phyloP scores from a whole-genome alignment of 2,113 vertebrate species.

The Entomyzon cyanotis region DNA sequence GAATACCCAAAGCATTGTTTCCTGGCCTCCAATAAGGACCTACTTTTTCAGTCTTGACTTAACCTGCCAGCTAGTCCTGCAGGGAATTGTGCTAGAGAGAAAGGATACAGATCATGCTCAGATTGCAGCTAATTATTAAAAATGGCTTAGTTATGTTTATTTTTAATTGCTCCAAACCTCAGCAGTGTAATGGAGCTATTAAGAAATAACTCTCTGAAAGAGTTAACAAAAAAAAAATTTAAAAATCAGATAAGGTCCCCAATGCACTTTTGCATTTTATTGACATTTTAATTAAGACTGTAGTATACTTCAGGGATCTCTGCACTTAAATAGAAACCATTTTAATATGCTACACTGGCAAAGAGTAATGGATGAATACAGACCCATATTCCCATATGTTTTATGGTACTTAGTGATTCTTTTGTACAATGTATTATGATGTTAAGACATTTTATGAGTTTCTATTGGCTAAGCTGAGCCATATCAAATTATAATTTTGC shows the following conservation, averaged over 20 bases:
- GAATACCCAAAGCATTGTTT: not conserved
- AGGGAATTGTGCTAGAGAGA: slow-evolving; percentile 29
- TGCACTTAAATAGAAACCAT: slow-evolving; percentile 79
- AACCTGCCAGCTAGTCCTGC: not conserved
- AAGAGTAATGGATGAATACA: slow-evolving; percentile 73
- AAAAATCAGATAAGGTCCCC: slow-evolving; percentile 66
- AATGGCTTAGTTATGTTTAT: slow-evolving; percentile 53
- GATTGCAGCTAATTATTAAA: slow-evolving; percentile 51
- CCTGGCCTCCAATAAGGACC: not conserved
- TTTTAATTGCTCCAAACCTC: slow-evolving; percentile 61
- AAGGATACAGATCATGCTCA: not conserved
- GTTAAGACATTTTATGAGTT: slow-evolving; percentile 76
- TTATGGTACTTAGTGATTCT: slow-evolving; percentile 74
- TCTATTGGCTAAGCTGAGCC: slow-evolving; percentile 75
- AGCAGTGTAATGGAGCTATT: slow-evolving; percentile 48
- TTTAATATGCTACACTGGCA: slow-evolving; percentile 76
- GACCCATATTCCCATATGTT: slow-evolving; percentile 76
- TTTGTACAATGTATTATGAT: slow-evolving; percentile 75
- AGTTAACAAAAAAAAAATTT: slow-evolving; percentile 36
- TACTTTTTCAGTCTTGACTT: slow-evolving; percentile 37
- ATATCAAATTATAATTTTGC: slow-evolving; percentile 80
- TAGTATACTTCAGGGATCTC: slow-evolving; percentile 75
- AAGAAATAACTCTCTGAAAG: slow-evolving; percentile 59
- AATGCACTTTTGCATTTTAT: slow-evolving; percentile 73
- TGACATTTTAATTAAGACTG: slow-evolving; percentile 81